These are phyloP conservation scores for Ischnus inquisitorius DNA, from an alignment of 2,888 invertebrate species.

Conservation along the genomic window DNA sequence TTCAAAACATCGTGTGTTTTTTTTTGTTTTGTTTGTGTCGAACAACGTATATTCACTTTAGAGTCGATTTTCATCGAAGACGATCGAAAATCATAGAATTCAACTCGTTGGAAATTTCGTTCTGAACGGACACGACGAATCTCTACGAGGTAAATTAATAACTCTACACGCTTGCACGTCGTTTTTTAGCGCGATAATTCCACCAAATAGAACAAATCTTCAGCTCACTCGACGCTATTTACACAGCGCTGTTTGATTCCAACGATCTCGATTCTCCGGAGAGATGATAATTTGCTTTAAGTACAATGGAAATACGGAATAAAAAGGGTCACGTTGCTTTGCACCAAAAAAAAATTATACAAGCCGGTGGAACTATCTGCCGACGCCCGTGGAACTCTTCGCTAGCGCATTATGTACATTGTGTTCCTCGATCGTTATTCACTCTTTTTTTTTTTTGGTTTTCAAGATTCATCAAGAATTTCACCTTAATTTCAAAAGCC, in stretches of 20 bases:
- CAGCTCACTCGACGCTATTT: not conserved
- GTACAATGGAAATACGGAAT: slow-evolving; percentile 38
- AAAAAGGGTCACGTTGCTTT: slow-evolving; percentile 18
- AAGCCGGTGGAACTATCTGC: slow-evolving; percentile 47
- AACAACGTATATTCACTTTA: not conserved
- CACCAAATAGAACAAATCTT: not conserved
- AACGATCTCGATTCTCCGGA: not conserved
- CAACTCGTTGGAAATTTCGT: not conserved
- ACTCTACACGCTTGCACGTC: not conserved
- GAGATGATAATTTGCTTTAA: slow-evolving; percentile 32
- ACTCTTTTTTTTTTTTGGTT: slow-evolving; percentile 15
- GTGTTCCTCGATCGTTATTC: slow-evolving; percentile 28
- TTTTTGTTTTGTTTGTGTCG: slow-evolving; percentile 5
- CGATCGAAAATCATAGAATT: not conserved
- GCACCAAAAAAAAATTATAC: slow-evolving; percentile 5
- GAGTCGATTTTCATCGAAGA: not conserved
- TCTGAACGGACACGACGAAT: not conserved
- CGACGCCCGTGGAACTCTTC: slow-evolving; percentile 20
- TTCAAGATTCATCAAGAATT: slow-evolving; percentile 31
- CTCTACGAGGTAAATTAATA: not conserved
- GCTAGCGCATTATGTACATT: slow-evolving; percentile 57
- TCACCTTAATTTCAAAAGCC: slow-evolving; percentile 3
- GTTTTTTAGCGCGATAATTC: not conserved
- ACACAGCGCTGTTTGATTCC: not conserved
- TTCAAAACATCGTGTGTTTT: slow-evolving; percentile 55